phyloP scores from a whole-genome alignment of 64 coral and sea anemone genomes.

The Montipora sp. region DNA sequence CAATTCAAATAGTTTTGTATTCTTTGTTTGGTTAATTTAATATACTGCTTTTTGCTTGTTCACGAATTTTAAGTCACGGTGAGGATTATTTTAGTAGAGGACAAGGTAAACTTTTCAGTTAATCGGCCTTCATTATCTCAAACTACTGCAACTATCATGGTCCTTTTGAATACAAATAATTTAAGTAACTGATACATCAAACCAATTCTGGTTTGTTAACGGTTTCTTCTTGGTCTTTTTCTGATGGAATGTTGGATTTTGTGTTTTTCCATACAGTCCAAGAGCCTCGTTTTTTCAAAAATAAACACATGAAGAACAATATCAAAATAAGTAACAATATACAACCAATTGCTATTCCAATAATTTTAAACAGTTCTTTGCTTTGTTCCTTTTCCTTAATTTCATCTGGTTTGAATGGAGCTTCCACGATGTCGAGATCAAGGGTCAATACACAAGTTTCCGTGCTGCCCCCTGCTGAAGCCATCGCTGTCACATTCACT shows the following conservation, averaged over 20 bases:
- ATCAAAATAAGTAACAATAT: slow-evolving; percentile 1
- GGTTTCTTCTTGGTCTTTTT: background rate
- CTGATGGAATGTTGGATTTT: background rate
- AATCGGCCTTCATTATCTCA: too few relatives aligned
- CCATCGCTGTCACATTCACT: background rate
- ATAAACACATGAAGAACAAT: background rate
- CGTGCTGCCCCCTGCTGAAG: background rate
- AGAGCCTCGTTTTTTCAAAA: slow-evolving; percentile 16
- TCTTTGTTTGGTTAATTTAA: too few relatives aligned
- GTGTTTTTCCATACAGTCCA: slow-evolving; percentile 28
- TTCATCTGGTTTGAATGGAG: background rate
- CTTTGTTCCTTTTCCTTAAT: background rate
- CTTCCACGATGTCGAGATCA: background rate
- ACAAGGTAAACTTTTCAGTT: too few relatives aligned
- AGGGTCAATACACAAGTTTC: slow-evolving; percentile 4
- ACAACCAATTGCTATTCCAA: background rate
- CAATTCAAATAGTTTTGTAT: too few relatives aligned
- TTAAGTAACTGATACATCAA: background rate
- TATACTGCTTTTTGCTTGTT: too few relatives aligned
- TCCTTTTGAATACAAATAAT: background rate
- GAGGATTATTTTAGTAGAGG: too few relatives aligned
- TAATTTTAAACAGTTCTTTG: background rate
- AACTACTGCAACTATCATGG: background rate
- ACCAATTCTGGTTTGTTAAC: background rate
- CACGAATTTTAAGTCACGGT: too few relatives aligned